Base-by-base conservation (phyloP, 2,797 vertebrate species). In the Anniella stebbinsi region DNA sequence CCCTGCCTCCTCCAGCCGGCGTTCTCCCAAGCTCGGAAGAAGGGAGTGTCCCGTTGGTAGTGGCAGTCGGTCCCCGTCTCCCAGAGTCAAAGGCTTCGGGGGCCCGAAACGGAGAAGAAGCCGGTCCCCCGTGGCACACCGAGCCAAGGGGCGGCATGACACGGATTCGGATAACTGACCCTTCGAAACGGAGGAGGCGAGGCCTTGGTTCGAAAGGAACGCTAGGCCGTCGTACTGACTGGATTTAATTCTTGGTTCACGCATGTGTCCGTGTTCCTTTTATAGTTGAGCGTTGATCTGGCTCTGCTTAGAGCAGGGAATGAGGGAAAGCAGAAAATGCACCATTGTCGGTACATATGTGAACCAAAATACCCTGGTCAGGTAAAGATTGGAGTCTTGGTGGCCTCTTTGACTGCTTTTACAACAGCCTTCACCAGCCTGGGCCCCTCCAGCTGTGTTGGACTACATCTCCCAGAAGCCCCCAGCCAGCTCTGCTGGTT, bases 81-180 rank as follows among this genome's bases (percentile, higher is more conserved):
- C 92, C 0, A 17, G n/a, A 7, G 45, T 0, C 15, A 89, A 1
- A 75, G 66, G 17, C 38, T 8, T n/a, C 1, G 88, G 86, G 45
- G 70, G 80, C 48, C 89, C 67, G 48, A 95, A 91, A 45, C 93
- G 92, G 90, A 97, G 92, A 80, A 17, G 88, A 28, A 89, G 85
- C 70, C 21, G 78, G 0, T 95, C 95, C 1, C 75, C 69, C 0
- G 9, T 41, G 0, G 66, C 91, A 69, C 92, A 38, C 0, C 70
- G 92, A 1, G 2, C 4, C 78, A 93, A 89, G 87, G 95, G 92
- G 30, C 94, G 93, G 51, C 96, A 95, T 0, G 87, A 96, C 91
- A 94, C 93, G 0, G 92, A 94, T 82, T 96, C 92, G 0, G 94
- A 94, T 48, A 93, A 93, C 87, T 95, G 86, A 90, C 17, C 3